Conservation (phyloP, 2,888 invertebrate species). For the Dicyrtomina minuta region DNA sequence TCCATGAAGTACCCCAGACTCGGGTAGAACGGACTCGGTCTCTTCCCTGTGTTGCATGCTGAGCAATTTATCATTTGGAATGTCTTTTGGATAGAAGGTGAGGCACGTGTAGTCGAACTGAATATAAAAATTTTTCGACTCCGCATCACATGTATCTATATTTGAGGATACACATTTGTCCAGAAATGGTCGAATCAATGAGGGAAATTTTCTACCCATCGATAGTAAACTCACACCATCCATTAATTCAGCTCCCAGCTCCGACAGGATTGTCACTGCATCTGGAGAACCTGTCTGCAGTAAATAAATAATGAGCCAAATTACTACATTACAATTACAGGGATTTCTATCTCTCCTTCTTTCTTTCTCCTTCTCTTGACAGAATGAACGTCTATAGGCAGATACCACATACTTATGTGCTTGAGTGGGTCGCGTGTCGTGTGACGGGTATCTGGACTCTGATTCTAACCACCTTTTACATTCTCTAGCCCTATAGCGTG, state of each 20-base stretch:
- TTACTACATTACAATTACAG: too few relatives aligned
- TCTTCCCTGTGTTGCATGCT: slow-evolving; percentile 53
- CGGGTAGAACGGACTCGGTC: slow-evolving; percentile 51
- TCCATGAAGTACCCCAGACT: slow-evolving; percentile 53
- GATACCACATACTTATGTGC: not conserved
- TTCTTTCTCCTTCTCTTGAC: too few relatives aligned
- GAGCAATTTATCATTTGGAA: slow-evolving; percentile 51
- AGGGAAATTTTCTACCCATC: slow-evolving; percentile 51
- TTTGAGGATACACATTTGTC: slow-evolving; percentile 53
- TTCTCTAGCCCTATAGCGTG: too few relatives aligned
- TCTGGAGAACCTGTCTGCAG: slow-evolving; percentile 53
- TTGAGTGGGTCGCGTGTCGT: too few relatives aligned
- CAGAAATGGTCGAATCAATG: slow-evolving; percentile 49
- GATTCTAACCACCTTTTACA: too few relatives aligned
- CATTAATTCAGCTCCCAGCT: slow-evolving; percentile 52
- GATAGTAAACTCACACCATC: slow-evolving; percentile 51
- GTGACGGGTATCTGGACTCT: too few relatives aligned
- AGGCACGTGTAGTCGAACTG: slow-evolving; percentile 54
- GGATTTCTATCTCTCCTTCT: too few relatives aligned
- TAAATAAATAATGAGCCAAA: slow-evolving; percentile 1
- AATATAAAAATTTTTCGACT: slow-evolving; percentile 53
- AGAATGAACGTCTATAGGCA: not conserved
- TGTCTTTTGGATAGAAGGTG: slow-evolving; percentile 53
- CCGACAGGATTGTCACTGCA: slow-evolving; percentile 50
- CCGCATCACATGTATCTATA: slow-evolving; percentile 52